Evolutionary conservation across 2,888 invertebrate species (phyloP).

Genomic region (Drosophila mimetica): DNA sequence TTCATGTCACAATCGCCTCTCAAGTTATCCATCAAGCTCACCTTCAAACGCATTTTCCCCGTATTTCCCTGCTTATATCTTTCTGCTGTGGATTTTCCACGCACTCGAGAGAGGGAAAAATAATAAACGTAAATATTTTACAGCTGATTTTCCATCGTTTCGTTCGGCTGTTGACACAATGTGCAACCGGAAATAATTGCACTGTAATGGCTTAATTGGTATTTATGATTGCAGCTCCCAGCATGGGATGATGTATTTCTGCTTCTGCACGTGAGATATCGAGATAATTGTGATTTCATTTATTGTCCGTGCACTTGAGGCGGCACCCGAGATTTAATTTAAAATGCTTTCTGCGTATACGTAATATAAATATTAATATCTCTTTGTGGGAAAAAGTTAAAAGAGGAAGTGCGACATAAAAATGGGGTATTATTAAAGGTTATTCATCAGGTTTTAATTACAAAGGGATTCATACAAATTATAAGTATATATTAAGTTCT

Average conservation of each 20-base stretch:
- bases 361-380: not conserved
- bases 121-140: slow-evolving; percentile 47
- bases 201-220: slow-evolving; percentile 73
- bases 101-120: slow-evolving; percentile 22
- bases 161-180: slow-evolving; percentile 46
- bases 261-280: slow-evolving; percentile 52
- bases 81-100: slow-evolving; percentile 10
- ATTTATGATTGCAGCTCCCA: slow-evolving; percentile 57
- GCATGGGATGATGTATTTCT: slow-evolving; percentile 35
- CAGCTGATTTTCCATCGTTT: slow-evolving; percentile 42
- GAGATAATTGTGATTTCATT: slow-evolving; percentile 36
- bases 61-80: not conserved
- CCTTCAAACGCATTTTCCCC: slow-evolving; percentile 21
- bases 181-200: slow-evolving; percentile 48
- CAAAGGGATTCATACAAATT: not conserved
- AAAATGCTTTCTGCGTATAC: slow-evolving; percentile 5
- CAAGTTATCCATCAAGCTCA: slow-evolving; percentile 58
- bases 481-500: not conserved
- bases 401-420: not conserved
- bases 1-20: slow-evolving; percentile 51
- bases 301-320: slow-evolving; percentile 36
- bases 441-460: not conserved
- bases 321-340: slow-evolving; percentile 10
- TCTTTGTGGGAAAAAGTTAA: slow-evolving; percentile 1
- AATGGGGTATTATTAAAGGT: not conserved